Evolutionary conservation across 2,888 invertebrate species (phyloP), one percentile per base, ranked within the genome.

Genomic region (Charanyca ferruginea): DNA sequence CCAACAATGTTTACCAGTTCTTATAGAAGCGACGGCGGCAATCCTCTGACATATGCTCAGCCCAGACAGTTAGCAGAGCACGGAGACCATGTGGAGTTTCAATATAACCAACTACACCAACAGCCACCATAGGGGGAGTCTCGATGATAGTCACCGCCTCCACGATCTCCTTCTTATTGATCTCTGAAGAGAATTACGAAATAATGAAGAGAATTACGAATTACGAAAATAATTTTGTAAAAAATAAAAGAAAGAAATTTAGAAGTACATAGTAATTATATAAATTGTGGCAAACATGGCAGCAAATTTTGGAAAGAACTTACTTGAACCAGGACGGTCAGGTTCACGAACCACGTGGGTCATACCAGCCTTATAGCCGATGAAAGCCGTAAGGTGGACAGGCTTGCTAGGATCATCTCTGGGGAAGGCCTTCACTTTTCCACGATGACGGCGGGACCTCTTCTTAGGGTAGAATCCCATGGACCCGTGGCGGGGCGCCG

Each of bases 381-480:
- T 97, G 91, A 99, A 99, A 53, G 99, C 98, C 1, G 99, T 99
- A 72, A 99, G 96, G 95, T 99, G 99, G 4, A 99, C 98, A 48
- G 99, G 99, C 94, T 99, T 99, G 87, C 96, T 97, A 35, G 98
- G 96, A 92, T 99, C 99, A 97, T 99, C 99, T 92, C 98, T 99
- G 38, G 99, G 99, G 97, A 99, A 99, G 63, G 99, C 98, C 98
- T 99, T 99, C 79, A 99, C 98, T 96, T 99, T 99, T 87, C 99
- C 99, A 96, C 99, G 98, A 96, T 99, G 99, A 90, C 99, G 98
- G 83, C 97, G 97, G 83, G 99, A 98, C 84, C 99, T 97, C 96
- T 99, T 99, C 96, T 99, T 99, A 89, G 99, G 99, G 96, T 99
- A 98, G 97, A 99, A 99, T 86, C 99, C 99, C 98, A 99, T 99